Evolutionary conservation across 2,113 vertebrate species (phyloP).

Genomic region (Sporophila hypoxantha): DNA sequence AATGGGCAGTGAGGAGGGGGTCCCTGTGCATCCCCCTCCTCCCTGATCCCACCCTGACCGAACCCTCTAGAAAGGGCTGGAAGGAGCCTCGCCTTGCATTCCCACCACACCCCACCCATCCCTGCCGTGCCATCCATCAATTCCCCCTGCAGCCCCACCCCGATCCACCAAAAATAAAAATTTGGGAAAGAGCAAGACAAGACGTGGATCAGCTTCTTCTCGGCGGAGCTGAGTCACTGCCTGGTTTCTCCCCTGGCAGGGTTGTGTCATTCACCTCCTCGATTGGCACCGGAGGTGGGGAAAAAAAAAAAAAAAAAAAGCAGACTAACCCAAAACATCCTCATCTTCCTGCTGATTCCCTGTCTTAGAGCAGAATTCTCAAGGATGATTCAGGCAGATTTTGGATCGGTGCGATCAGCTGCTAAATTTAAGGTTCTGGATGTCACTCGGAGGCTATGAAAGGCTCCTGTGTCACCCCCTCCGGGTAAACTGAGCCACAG

Average conservation of each 20-base stretch:
- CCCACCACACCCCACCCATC: neutral
- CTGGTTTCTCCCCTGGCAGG: neutral
- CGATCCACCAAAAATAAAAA: neutral
- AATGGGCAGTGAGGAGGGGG: fast-evolving
- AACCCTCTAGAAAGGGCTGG: neutral
- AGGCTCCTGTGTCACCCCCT: neutral
- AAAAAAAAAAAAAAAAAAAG: neutral
- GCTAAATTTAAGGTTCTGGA: neutral
- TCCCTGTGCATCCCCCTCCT: neutral
- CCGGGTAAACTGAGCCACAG: neutral
- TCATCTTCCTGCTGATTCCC: neutral
- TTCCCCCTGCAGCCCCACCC: neutral
- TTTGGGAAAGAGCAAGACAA: neutral
- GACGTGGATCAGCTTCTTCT: neutral
- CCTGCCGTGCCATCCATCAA: neutral
- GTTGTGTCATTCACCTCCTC: neutral
- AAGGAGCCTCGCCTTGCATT: neutral
- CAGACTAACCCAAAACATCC: neutral
- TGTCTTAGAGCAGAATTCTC: neutral
- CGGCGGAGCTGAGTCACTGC: conserved; percentile 2
- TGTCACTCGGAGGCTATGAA: neutral
- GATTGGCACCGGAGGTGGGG: neutral
- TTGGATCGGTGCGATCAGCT: neutral
- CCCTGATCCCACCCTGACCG: fast-evolving
- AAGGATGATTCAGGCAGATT: neutral